These are phyloP conservation scores for Drosophila subsilvestris DNA, from an alignment of 2,888 invertebrate genomes.

Conservation along the genomic window DNA sequence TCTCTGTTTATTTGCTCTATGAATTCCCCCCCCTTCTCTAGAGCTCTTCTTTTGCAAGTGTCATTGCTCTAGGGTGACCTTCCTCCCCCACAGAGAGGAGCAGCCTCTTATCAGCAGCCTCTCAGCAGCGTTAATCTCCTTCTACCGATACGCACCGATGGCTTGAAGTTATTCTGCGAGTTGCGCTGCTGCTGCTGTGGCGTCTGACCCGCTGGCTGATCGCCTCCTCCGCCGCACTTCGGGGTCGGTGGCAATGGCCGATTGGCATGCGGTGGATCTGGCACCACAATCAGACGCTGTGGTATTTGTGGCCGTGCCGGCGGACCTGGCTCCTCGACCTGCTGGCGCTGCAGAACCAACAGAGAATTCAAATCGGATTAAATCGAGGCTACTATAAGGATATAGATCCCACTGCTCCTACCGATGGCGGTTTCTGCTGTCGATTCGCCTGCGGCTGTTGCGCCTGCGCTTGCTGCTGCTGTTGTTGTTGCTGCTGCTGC, in stretches of 20 bases:
- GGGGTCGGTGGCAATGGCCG: slow-evolving; percentile 85
- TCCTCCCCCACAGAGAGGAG: not conserved
- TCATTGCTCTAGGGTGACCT: not conserved
- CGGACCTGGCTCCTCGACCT: slow-evolving; percentile 92
- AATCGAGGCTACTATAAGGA: not conserved
- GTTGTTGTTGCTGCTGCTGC: slow-evolving; percentile 76
- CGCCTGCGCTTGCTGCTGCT: slow-evolving; percentile 84
- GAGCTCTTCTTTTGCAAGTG: not conserved
- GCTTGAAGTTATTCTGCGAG: slow-evolving; percentile 93
- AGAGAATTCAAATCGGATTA: not conserved
- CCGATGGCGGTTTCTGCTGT: slow-evolving; percentile 84
- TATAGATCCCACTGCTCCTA: slow-evolving; percentile 54
- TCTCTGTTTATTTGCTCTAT: no score
- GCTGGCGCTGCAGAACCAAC: slow-evolving; percentile 75
- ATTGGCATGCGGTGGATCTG: slow-evolving; percentile 90
- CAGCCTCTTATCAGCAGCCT: slow-evolving; percentile 10
- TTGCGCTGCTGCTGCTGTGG: slow-evolving; percentile 90
- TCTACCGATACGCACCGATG: slow-evolving; percentile 88
- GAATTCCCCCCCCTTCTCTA: not conserved
- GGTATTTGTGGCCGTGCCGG: slow-evolving; percentile 95
- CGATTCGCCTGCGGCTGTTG: slow-evolving; percentile 87
- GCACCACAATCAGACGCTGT: slow-evolving; percentile 95
- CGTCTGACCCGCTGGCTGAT: slow-evolving; percentile 80
- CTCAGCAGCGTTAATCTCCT: slow-evolving; percentile 27
- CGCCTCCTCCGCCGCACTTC: slow-evolving; percentile 60